Evolutionary conservation across 2,888 invertebrate genomes (phyloP).

Genomic region (Dascillus cervinus): DNA sequence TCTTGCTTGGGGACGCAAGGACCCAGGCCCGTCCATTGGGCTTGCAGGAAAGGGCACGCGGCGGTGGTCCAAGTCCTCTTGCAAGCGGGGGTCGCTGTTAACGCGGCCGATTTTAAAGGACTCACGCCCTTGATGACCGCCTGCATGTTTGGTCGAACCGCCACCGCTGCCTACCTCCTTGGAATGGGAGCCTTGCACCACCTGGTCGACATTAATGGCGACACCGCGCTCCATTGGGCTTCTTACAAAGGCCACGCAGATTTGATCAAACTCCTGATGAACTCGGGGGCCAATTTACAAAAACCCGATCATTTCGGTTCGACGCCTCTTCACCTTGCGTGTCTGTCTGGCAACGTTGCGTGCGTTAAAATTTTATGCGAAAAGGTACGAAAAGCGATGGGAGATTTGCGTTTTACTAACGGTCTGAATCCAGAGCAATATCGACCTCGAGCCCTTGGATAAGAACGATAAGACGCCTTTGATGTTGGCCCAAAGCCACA

Average conservation of each 20-base stretch:
- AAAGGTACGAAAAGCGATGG: conserved; percentile 66
- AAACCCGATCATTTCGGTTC: conserved; percentile 90
- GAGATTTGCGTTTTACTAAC: conserved; percentile 1
- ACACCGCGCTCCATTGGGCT: conserved; percentile 90
- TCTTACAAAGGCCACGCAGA: conserved; percentile 90
- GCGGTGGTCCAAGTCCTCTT: conserved; percentile 74
- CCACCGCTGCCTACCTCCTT: conserved; percentile 81
- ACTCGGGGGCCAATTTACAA: conserved; percentile 83
- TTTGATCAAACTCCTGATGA: conserved; percentile 77
- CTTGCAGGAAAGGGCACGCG: conserved; percentile 84
- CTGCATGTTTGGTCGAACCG: conserved; percentile 87
- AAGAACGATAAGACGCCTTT: conserved; percentile 90
- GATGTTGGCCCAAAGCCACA: conserved; percentile 81
- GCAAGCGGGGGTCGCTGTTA: conserved; percentile 80
- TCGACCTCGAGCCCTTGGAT: conserved; percentile 78
- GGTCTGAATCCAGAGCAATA: conserved; percentile 56
- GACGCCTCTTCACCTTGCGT: conserved; percentile 83
- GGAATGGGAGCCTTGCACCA: conserved; percentile 85
- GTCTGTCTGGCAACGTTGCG: conserved; percentile 78
- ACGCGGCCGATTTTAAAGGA: conserved; percentile 84
- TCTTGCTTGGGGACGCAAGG: conserved; percentile 84
- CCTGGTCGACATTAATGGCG: conserved; percentile 85
- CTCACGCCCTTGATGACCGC: conserved; percentile 87
- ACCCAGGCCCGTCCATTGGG: conserved; percentile 90
- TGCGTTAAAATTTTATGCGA: conserved; percentile 84